phyloP scores from a whole-genome alignment of 1,140 invertebrate genomes.

The Penaeus japonicus region DNA sequence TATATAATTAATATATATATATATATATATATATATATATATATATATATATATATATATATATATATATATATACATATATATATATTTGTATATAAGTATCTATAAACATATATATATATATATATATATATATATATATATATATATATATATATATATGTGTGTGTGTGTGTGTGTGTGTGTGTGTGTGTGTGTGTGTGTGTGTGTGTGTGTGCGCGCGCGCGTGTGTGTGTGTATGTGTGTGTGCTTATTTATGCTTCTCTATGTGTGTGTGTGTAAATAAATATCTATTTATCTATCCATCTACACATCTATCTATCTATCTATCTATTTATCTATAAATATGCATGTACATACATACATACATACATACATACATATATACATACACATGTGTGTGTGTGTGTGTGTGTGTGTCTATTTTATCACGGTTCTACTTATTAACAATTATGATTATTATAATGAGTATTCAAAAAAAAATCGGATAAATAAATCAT shows the following conservation, averaged over 20 bases:
- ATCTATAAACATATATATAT: neutral
- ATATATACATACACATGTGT: neutral
- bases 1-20: too few species aligned
- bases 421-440: too few species aligned
- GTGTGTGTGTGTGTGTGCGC: neutral
- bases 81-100: neutral
- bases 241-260: neutral
- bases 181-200: neutral
- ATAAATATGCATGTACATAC: neutral
- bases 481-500: too few species aligned
- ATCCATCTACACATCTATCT: neutral
- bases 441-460: too few species aligned
- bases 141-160: neutral
- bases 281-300: neutral
- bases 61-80: neutral
- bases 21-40: neutral
- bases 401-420: too few species aligned
- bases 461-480: too few species aligned
- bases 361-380: neutral
- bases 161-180: neutral
- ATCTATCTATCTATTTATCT: neutral
- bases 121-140: conserved; percentile 6
- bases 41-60: conserved; percentile 6
- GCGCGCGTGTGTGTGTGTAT: neutral
- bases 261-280: neutral